Evolutionary conservation across 1,140 invertebrate species (phyloP), one percentile per base, ranked within the genome.

Genomic region (Pararge aegeria): DNA sequence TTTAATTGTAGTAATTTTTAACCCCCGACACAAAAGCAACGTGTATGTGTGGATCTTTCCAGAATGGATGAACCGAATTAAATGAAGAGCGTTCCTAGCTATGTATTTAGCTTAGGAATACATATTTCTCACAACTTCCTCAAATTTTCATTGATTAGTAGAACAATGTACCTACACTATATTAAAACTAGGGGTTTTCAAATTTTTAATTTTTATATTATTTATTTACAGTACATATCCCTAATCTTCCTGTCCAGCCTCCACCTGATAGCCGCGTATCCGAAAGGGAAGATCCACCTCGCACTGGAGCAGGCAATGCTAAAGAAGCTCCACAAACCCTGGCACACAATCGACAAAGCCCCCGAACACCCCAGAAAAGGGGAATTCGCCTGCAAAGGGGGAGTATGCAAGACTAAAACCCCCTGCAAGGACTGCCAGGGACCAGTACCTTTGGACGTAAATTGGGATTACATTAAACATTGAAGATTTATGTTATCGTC

Each of bases 331-430:
- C 62, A 77, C 46, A 67, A 68, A 40, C 75, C 79, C 0, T 78
- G 71, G 71, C 61, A 59, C 38, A 68, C 34, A 0, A 55, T 64
- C 0, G 70, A 75, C 10, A 59, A 46, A 9, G 60, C 66, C 0
- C 40, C 66, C 0, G 44, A 72, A 5, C 61, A 68, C 21, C 75
- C 77, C 0, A 61, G 75, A 13, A 82, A 82, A 53, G 79, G 79
- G 9, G 75, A 82, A 18, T 56, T 55, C n/a, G 49, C 54, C 0
- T 80, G 78, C 29, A 71, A 68, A 27, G 62, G 55, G 3, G 68
- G 69, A 0, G 29, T 61, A 1, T 81, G 75, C 37, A 75, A 63
- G 20, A 46, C 34, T 0, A 70, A 61, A 18, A 18, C 27, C 7
- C 57, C 30, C 0, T 77, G 70, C 24, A 48, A 70, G 18, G 70